Percentiles rank a stretch among this genome's conserved stretches.
Conservation (phyloP, 2,797 vertebrate species). For the Calcarius lapponicus region DNA sequence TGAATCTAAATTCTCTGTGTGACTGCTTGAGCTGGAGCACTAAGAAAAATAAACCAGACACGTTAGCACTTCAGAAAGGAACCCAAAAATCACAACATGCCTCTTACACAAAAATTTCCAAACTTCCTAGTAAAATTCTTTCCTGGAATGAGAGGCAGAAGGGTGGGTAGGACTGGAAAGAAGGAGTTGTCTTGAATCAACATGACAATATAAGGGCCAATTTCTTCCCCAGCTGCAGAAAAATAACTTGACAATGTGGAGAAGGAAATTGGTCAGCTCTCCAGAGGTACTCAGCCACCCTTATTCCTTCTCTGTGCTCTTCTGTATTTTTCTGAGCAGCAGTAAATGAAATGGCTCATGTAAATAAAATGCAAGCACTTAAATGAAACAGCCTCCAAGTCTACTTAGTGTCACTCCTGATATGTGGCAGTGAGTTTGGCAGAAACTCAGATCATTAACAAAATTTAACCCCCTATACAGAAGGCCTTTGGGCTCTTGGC, state of each 20-base stretch:
- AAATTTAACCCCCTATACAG: constrained; percentile 1
- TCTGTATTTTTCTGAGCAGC: background rate
- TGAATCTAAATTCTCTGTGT: background rate
- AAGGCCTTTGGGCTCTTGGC: background rate
- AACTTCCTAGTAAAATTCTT: background rate
- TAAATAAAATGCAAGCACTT: constrained; percentile 27
- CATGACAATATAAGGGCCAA: background rate
- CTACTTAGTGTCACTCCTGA: constrained; percentile 13
- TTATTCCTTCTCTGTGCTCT: background rate
- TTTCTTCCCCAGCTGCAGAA: background rate
- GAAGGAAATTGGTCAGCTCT: background rate
- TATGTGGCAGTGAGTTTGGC: background rate
- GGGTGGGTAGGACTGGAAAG: background rate
- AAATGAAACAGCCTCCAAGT: constrained; percentile 5
- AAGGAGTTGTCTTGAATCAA: background rate
- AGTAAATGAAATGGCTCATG: background rate
- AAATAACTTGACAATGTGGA: background rate
- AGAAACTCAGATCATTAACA: constrained; percentile 18
- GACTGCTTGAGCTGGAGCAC: background rate
- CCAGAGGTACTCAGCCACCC: background rate
- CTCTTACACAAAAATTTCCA: background rate
- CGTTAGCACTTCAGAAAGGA: background rate
- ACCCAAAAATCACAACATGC: background rate
- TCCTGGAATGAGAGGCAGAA: background rate
- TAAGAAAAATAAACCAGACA: background rate